Percentiles rank a stretch among this genome's conserved stretches.
Evolutionary conservation across 2,888 invertebrate species (phyloP).

Genomic region (Andrena bucephala): DNA sequence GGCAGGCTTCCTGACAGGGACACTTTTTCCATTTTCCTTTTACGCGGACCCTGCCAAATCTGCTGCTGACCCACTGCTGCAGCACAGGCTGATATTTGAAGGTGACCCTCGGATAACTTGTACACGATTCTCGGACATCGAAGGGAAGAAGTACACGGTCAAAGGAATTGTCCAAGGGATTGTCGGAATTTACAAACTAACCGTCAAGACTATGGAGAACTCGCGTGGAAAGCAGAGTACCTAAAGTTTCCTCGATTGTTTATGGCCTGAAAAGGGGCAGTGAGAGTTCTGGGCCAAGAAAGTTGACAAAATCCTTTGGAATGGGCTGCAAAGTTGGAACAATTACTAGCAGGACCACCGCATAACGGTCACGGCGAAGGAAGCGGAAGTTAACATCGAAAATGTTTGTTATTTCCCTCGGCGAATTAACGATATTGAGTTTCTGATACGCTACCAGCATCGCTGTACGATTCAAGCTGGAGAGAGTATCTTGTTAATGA

Average conservation of each 20-base stretch:
- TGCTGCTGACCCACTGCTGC: slow-evolving; percentile 52
- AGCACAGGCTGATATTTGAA: slow-evolving; percentile 12
- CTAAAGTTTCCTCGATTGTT: neutral
- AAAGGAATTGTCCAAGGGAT: neutral
- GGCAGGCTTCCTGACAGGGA: slow-evolving; percentile 57
- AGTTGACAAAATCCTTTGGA: too few species aligned
- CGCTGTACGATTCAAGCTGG: slow-evolving; percentile 7
- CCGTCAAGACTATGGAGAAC: neutral
- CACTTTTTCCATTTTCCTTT: slow-evolving; percentile 48
- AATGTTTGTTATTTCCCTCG: slow-evolving; percentile 16
- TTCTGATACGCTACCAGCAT: slow-evolving; percentile 26
- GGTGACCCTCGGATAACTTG: slow-evolving; percentile 36
- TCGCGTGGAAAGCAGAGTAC: neutral
- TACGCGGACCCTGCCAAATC: slow-evolving; percentile 53
- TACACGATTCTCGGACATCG: neutral
- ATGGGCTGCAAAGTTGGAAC: too few species aligned
- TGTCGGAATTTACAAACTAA: neutral
- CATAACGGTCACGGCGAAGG: too few species aligned
- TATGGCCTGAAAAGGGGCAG: neutral
- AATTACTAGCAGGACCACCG: too few species aligned
- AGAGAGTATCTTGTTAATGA: slow-evolving; percentile 33
- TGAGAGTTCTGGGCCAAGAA: too few species aligned
- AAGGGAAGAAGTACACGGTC: too few species aligned
- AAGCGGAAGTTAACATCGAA: slow-evolving; percentile 3
- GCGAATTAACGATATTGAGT: slow-evolving; percentile 6